phyloP scores from a whole-genome alignment of 2,888 invertebrate genomes.

The Perizoma affinitatum region DNA sequence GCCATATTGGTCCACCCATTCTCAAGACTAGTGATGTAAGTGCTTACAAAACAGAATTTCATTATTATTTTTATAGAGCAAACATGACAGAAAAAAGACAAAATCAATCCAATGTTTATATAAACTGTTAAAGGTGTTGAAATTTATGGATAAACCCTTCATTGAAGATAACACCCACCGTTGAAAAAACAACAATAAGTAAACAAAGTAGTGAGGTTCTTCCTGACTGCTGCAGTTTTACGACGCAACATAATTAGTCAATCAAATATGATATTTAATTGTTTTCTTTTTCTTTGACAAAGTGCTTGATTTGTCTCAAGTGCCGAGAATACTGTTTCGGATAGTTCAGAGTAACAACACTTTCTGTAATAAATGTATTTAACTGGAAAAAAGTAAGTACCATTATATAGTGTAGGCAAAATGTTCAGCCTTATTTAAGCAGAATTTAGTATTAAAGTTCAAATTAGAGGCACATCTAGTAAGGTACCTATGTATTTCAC shows the following conservation, averaged over 20 bases:
- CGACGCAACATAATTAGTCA: conserved; percentile 2
- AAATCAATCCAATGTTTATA: too few relatives aligned
- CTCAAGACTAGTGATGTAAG: too few relatives aligned
- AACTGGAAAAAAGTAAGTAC: neutral
- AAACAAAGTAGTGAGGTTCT: neutral
- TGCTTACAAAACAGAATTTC: too few relatives aligned
- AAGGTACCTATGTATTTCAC: neutral
- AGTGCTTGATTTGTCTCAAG: too few relatives aligned
- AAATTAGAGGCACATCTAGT: conserved; percentile 23
- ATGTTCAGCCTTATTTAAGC: conserved; percentile 30
- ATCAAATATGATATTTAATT: too few relatives aligned
- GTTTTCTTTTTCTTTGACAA: too few relatives aligned
- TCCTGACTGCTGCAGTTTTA: conserved; percentile 21
- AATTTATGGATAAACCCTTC: too few relatives aligned
- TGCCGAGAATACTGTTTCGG: neutral
- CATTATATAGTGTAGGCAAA: conserved; percentile 25
- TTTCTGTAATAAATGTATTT: neutral
- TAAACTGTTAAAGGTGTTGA: too few relatives aligned
- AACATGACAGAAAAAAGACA: too few relatives aligned
- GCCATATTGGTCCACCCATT: too few relatives aligned
- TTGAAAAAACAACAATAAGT: neutral
- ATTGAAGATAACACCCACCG: too few relatives aligned
- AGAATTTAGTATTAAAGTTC: conserved; percentile 28
- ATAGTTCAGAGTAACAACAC: neutral
- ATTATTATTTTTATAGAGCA: too few relatives aligned